Evolutionary conservation across 2,888 invertebrate species (phyloP).

Genomic region (Phaedon cochleariae): DNA sequence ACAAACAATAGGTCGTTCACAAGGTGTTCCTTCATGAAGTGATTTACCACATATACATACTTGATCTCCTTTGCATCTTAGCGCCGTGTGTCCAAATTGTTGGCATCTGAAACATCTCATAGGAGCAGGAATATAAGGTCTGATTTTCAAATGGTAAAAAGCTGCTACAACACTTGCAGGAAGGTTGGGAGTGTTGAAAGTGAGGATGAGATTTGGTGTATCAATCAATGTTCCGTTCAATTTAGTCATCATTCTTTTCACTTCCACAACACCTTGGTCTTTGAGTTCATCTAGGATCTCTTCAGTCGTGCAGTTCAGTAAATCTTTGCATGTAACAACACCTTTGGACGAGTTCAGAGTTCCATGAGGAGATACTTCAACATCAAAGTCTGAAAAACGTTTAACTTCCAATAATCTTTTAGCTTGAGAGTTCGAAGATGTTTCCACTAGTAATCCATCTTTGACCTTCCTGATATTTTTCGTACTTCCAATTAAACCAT

Average conservation of each 20-base stretch:
- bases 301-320: neutral
- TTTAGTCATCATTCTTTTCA: conserved; percentile 9
- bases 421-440: neutral
- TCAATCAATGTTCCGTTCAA: conserved; percentile 20
- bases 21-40: conserved; percentile 18
- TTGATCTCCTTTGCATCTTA: conserved; percentile 18
- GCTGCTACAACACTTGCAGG: conserved; percentile 29
- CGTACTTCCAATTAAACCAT: no score
- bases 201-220: conserved; percentile 32
- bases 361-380: conserved; percentile 9
- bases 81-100: conserved; percentile 26
- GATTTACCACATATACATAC: conserved; percentile 29
- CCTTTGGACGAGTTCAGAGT: neutral
- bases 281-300: conserved; percentile 12
- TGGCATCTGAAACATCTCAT: conserved; percentile 36
- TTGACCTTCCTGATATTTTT: no score
- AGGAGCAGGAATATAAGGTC: conserved; percentile 38
- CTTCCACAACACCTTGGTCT: conserved; percentile 4
- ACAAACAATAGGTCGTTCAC: conserved; percentile 10
- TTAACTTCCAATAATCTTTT: neutral
- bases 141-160: conserved; percentile 30
- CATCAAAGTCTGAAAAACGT: neutral
- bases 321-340: neutral
- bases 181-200: conserved; percentile 35
- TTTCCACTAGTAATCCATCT: neutral